phyloP scores from a whole-genome alignment of 2,888 invertebrate genomes.

The Sinodicranocentrus sp. region DNA sequence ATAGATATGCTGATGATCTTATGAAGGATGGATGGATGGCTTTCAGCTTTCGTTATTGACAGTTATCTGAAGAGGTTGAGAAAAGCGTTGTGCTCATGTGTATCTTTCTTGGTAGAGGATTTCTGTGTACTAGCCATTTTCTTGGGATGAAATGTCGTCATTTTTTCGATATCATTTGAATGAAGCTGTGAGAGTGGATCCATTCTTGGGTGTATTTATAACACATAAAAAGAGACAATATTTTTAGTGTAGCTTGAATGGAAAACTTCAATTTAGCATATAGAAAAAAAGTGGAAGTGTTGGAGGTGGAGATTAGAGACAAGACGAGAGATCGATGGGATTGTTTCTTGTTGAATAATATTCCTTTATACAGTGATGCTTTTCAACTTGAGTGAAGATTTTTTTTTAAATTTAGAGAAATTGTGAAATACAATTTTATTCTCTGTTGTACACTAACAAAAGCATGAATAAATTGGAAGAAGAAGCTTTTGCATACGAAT shows the following conservation, averaged over 20 bases:
- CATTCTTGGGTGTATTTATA: background rate
- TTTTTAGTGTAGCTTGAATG: too few species aligned
- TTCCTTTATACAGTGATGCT: background rate
- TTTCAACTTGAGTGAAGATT: background rate
- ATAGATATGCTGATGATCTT: constrained; percentile 29
- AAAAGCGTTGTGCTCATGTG: constrained; percentile 6
- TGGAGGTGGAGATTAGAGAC: constrained; percentile 14
- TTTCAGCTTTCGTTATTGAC: constrained; percentile 32
- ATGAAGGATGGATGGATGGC: constrained; percentile 24
- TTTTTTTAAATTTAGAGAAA: background rate
- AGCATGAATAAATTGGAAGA: background rate
- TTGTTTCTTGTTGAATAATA: background rate
- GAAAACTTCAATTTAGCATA: too few species aligned
- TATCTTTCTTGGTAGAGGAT: background rate
- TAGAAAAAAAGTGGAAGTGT: background rate
- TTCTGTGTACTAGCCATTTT: constrained; percentile 13
- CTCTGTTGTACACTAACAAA: background rate
- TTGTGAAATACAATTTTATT: too few species aligned
- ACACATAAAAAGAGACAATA: background rate
- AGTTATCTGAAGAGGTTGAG: constrained; percentile 36
- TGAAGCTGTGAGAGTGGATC: background rate
- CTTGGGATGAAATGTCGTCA: constrained; percentile 32
- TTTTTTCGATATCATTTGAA: too few species aligned
- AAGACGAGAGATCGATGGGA: constrained; percentile 10
- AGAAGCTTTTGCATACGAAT: background rate